A percentile compares a stretch with the other conserved stretches of the same genome.
Evolutionary conservation across 2,888 invertebrate species (phyloP).

Genomic region (Hirtodrosophila trivittata): DNA sequence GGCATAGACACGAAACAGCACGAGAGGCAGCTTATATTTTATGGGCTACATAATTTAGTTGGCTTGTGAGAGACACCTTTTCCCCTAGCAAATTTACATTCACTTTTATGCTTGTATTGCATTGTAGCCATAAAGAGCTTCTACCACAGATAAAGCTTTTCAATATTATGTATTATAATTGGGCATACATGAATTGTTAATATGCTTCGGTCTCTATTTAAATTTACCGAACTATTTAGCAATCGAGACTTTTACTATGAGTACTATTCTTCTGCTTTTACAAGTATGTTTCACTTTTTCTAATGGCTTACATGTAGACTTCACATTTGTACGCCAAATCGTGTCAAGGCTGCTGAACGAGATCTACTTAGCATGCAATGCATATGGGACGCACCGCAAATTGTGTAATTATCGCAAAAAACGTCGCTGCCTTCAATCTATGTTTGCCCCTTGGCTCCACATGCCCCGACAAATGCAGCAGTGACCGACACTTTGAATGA

Average conservation of each 20-base stretch:
- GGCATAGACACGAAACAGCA: constrained; percentile 22
- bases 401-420: constrained; percentile 60
- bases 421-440: constrained; percentile 26
- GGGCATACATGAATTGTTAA: constrained; percentile 58
- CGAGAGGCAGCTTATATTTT: constrained; percentile 31
- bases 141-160: constrained; percentile 12
- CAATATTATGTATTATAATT: constrained; percentile 49
- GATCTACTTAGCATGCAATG: constrained; percentile 57
- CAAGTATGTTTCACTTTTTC: background rate
- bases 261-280: background rate
- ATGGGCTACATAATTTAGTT: constrained; percentile 31
- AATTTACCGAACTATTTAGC: background rate
- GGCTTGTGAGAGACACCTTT: constrained; percentile 34
- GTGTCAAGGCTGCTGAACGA: constrained; percentile 64
- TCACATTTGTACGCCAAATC: constrained; percentile 42
- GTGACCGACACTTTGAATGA: constrained; percentile 41
- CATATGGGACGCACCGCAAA: constrained; percentile 40
- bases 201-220: constrained; percentile 12
- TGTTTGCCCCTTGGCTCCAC: background rate
- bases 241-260: background rate
- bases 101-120: constrained; percentile 50
- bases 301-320: constrained; percentile 6
- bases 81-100: constrained; percentile 50
- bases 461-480: constrained; percentile 29
- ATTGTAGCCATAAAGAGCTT: constrained; percentile 23